Conservation (phyloP, 2,113 vertebrate species). For the Bubo scandiacus region DNA sequence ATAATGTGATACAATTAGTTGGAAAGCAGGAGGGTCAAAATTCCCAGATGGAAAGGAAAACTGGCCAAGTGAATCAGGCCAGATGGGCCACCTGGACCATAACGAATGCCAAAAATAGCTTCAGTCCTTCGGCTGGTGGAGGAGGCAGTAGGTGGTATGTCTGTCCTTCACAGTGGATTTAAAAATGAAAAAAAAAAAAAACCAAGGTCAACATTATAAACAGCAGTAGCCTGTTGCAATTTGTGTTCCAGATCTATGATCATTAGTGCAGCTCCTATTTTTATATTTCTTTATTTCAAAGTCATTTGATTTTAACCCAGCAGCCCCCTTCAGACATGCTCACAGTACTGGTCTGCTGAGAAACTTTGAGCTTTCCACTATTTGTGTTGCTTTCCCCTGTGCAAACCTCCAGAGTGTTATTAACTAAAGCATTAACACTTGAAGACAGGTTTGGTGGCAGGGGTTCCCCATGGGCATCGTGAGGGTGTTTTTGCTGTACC, state of each 20-base stretch:
- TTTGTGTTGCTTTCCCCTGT: background rate
- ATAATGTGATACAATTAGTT: constrained; percentile 97
- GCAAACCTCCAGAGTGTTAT: background rate
- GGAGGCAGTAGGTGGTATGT: constrained; percentile 61
- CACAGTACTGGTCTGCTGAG: background rate
- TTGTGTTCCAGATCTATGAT: constrained; percentile 43
- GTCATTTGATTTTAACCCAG: background rate
- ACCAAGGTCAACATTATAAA: constrained; percentile 42
- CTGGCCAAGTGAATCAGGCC: constrained; percentile 77
- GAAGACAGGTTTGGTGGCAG: background rate
- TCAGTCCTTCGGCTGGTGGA: constrained; percentile 59
- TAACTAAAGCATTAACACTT: background rate
- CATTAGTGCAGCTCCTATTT: background rate
- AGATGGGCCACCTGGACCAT: constrained; percentile 80
- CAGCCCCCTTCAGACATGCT: background rate
- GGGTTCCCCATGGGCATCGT: rapidly evolving
- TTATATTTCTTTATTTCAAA: constrained; percentile 5
- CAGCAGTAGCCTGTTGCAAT: constrained; percentile 20
- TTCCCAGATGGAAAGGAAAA: constrained; percentile 80
- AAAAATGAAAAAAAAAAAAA: background rate
- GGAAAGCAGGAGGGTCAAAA: constrained; percentile 84
- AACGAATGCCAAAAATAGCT: constrained; percentile 77
- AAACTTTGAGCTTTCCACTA: background rate
- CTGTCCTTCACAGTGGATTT: constrained; percentile 47
- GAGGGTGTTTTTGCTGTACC: background rate